Base-by-base conservation (phyloP, 2,797 vertebrate genomes). In the Takifugu ocellatus region DNA sequence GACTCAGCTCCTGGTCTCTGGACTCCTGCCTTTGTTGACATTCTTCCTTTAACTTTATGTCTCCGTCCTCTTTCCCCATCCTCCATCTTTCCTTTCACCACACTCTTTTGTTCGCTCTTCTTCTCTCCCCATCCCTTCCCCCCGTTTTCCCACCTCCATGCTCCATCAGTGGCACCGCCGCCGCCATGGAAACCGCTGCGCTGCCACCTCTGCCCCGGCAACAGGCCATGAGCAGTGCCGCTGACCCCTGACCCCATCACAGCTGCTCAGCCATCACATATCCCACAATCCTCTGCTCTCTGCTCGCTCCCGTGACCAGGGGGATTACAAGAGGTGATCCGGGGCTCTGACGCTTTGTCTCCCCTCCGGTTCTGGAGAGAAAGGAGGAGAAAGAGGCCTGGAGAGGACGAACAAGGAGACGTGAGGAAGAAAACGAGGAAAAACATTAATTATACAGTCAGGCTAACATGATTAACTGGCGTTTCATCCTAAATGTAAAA, bases 141-240 rank as follows among this genome's bases (percentile, higher is more conserved):
- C 81, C 83, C 78, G 61, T 74, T 79, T 82, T 84, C 83, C 81
- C 83, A 84, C 71, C 79, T 82, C 69, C 26, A 29, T 56, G 71
- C 55, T 69, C 68, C 78, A 75, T 58, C 62, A 31, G 65, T 54
- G 71, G 63, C 70, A 5, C 59, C 67, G 1, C 44, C 43, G 24
- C 68, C 42, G 49, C 59, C 78, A 17, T 60, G 21, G 82, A 71
- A 84, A 82, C 82, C 51, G 52, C 50, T 4, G 45, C 52, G 31
- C 74, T 47, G 9, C 63, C 61, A 76, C 73, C 73, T 72, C 78
- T 73, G 76, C 77, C 78, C 66, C 14, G 66, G 81, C 81, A 84
- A 85, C 83, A 56, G 58, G 72, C 70, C 76, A 60, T 83, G 31
- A 72, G 62, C 70, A 72, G 69, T 68, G 55, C 70, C 67, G 31